Percentiles rank a stretch among this genome's conserved stretches.
phyloP scores from a whole-genome alignment of 2,113 vertebrate genomes.

The Toxostoma redivivum region DNA sequence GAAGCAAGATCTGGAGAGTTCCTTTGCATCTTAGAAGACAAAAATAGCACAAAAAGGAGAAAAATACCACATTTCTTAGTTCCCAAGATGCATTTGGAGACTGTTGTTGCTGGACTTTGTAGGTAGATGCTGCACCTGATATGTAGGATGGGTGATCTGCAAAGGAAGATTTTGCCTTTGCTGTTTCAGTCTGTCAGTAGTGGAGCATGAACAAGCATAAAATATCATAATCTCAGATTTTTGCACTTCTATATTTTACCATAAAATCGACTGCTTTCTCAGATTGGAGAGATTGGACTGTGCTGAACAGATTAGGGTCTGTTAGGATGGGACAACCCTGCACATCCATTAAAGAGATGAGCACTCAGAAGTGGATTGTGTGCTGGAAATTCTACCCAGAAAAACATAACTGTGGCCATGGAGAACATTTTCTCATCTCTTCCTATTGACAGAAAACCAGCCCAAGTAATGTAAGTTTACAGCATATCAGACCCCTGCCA shows the following conservation, averaged over 20 bases:
- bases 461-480: neutral
- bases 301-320: neutral
- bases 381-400: neutral
- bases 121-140: neutral
- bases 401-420: neutral
- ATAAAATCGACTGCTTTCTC: conserved; percentile 8
- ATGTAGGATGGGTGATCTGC: neutral
- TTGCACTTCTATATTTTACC: neutral
- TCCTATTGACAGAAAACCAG: neutral
- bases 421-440: neutral
- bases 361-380: neutral
- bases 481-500: neutral
- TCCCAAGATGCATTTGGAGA: neutral
- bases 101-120: neutral
- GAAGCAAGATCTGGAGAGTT: neutral
- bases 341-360: neutral
- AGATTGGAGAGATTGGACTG: neutral
- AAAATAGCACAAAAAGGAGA: neutral
- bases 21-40: neutral
- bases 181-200: neutral
- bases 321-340: neutral
- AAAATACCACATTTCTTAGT: neutral
- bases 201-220: neutral
- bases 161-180: neutral
- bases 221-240: neutral